Evolutionary conservation across 2,888 invertebrate species (phyloP).

Genomic region (Pyralis farinalis): DNA sequence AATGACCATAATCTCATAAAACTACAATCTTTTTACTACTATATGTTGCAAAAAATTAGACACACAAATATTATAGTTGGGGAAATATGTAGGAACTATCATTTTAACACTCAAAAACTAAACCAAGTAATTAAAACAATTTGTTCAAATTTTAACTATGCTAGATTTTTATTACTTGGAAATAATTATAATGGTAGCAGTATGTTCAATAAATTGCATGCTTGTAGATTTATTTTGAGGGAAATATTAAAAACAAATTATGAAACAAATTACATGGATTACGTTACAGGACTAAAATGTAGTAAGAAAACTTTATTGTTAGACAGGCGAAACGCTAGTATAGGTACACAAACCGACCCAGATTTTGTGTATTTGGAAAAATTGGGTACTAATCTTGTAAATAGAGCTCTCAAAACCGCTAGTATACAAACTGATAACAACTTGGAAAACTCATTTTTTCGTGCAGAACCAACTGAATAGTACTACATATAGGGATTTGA

Average conservation of each 20-base stretch:
- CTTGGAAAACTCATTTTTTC: background rate
- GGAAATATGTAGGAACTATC: background rate
- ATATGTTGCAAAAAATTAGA: background rate
- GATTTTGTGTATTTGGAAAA: background rate
- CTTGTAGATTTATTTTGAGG: no score
- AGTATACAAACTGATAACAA: no score
- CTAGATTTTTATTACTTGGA: no score
- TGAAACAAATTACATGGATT: background rate
- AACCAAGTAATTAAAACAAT: background rate
- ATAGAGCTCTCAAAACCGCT: background rate
- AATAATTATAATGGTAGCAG: no score
- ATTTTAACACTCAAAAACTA: background rate
- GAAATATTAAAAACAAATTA: no score
- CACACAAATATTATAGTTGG: background rate
- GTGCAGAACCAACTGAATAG: background rate
- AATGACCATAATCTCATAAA: slow-evolving; percentile 1
- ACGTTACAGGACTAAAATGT: background rate
- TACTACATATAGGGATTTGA: no score
- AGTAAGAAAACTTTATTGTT: background rate
- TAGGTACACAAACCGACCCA: background rate
- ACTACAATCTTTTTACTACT: background rate
- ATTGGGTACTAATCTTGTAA: background rate
- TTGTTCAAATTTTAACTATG: background rate
- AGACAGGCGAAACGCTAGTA: no score
- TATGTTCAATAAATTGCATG: background rate